Conservation (phyloP, 2,797 vertebrate genomes). For the Onychomys torridus region DNA sequence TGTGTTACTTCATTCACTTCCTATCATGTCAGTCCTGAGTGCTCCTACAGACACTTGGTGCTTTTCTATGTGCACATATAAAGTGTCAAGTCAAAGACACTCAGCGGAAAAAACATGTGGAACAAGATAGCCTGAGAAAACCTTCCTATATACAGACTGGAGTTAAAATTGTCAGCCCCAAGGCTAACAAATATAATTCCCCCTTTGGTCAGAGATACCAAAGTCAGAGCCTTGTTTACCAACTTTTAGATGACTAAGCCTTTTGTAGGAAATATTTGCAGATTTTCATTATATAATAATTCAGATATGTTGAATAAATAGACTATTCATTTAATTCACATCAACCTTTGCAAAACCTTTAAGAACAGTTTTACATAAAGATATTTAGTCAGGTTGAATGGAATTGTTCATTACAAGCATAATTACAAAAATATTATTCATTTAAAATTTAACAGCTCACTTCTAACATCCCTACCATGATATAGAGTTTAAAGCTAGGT, state of each 20-base stretch:
- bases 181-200: too few species aligned
- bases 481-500: neutral
- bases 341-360: neutral
- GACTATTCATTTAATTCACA: neutral
- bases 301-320: neutral
- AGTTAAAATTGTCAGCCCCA: neutral
- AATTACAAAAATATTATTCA: neutral
- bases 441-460: neutral
- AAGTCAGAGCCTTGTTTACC: neutral
- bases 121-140: neutral
- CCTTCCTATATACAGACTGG: neutral
- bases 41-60: constrained; percentile 14
- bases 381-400: neutral
- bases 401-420: neutral
- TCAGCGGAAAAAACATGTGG: constrained; percentile 12
- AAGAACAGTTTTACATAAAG: neutral
- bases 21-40: neutral
- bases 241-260: neutral
- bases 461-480: neutral
- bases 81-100: neutral
- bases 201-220: neutral
- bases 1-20: neutral
- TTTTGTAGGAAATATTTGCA: neutral
- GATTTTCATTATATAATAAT: neutral
- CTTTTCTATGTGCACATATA: neutral